Percentiles rank a stretch among this genome's conserved stretches.
Conservation (phyloP, 2,888 invertebrate genomes). For the Tinea semifulvella region DNA sequence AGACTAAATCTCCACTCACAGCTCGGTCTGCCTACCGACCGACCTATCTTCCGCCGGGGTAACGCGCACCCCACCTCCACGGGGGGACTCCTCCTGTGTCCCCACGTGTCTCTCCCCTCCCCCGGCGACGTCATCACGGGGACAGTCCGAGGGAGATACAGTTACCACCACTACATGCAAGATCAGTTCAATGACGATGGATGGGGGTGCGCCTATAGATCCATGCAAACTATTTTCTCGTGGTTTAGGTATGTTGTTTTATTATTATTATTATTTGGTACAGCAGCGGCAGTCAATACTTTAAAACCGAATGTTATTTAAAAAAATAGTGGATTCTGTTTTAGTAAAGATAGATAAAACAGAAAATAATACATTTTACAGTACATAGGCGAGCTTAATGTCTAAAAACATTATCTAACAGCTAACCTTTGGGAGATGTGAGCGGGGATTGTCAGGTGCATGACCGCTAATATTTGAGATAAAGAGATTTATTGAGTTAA, state of each 20-base stretch:
- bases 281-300: too few relatives aligned
- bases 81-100: conserved; percentile 72
- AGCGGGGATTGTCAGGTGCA: too few relatives aligned
- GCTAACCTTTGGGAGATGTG: too few relatives aligned
- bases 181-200: conserved; percentile 93
- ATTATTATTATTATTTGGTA: not conserved
- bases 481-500: too few relatives aligned
- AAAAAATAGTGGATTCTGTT: too few relatives aligned
- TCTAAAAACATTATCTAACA: too few relatives aligned
- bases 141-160: conserved; percentile 84
- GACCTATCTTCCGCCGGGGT: conserved; percentile 79
- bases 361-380: too few relatives aligned
- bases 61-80: conserved; percentile 69
- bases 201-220: conserved; percentile 99
- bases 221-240: conserved; percentile 94
- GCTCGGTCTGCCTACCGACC: conserved; percentile 71
- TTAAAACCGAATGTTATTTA: too few relatives aligned
- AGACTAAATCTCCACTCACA: conserved; percentile 76
- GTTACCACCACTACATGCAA: conserved; percentile 97
- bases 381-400: too few relatives aligned
- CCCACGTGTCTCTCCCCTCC: conserved; percentile 71
- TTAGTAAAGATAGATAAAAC: too few relatives aligned
- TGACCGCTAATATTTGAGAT: too few relatives aligned
- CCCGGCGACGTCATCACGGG: conserved; percentile 34
- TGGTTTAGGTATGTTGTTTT: conserved; percentile 79